phyloP scores from a whole-genome alignment of 2,888 invertebrate species.

The Eupithecia vulgata region DNA sequence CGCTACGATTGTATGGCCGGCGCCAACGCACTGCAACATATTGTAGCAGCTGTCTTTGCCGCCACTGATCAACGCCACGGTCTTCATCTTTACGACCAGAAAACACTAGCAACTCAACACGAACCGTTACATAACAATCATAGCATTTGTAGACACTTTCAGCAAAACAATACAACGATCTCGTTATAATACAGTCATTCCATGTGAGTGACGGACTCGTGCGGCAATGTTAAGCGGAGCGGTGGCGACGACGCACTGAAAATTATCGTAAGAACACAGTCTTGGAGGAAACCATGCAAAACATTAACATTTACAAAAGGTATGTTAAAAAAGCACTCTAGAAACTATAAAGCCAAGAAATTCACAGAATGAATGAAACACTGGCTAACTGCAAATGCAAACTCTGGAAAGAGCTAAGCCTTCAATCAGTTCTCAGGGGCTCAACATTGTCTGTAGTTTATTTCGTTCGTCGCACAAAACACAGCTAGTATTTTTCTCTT shows the following conservation, averaged over 20 bases:
- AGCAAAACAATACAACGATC: conserved; percentile 66
- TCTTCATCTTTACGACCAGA: conserved; percentile 87
- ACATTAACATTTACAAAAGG: background rate
- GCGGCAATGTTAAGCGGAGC: conserved; percentile 39
- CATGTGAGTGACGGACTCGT: conserved; percentile 45
- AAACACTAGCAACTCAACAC: conserved; percentile 61
- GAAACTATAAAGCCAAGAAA: background rate
- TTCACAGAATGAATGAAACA: background rate
- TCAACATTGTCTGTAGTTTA: background rate
- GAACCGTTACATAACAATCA: conserved; percentile 79
- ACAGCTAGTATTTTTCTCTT: background rate
- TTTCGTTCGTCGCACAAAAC: background rate
- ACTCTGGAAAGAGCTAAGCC: background rate
- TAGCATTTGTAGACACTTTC: conserved; percentile 66
- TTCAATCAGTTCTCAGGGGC: background rate
- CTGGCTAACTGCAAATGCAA: background rate
- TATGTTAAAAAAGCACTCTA: background rate
- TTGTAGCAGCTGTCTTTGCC: conserved; percentile 99
- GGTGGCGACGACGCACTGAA: conserved; percentile 45
- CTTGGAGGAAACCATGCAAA: conserved; percentile 4
- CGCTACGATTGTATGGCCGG: conserved; percentile 97
- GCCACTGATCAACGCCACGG: conserved; percentile 96
- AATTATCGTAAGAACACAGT: conserved; percentile 20
- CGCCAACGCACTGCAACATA: conserved; percentile 98
- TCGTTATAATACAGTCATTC: conserved; percentile 63